These are phyloP conservation scores for Entomobrya proxima DNA, from an alignment of 2,888 invertebrate genomes.

Conservation along the genomic window DNA sequence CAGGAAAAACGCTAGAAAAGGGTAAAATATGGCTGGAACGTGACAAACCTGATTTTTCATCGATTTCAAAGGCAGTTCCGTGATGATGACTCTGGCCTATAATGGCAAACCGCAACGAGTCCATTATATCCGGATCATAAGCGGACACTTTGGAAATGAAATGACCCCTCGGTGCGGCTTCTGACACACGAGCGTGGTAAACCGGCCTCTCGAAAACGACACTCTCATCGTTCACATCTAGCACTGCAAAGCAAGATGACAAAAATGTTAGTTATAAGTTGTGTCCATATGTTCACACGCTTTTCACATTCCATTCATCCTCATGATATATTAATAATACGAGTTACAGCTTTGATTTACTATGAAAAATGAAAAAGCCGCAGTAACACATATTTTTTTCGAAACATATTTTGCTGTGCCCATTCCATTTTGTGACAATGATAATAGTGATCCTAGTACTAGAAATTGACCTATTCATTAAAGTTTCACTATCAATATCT, in stretches of 20 bases:
- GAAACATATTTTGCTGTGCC: no score
- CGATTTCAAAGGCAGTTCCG: constrained; percentile 84
- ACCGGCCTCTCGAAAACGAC: constrained; percentile 90
- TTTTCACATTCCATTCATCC: neutral
- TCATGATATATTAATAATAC: neutral
- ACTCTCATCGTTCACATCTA: constrained; percentile 94
- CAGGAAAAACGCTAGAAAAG: neutral
- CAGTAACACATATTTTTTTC: no score
- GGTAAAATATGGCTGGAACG: constrained; percentile 38
- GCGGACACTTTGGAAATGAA: constrained; percentile 92
- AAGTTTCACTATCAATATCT: no score
- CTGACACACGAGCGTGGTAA: constrained; percentile 87
- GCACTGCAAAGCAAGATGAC: constrained; percentile 79
- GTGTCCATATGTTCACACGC: neutral
- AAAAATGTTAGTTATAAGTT: neutral
- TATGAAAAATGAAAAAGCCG: no score
- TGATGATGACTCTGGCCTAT: constrained; percentile 88
- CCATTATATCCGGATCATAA: constrained; percentile 90
- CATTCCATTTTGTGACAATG: no score
- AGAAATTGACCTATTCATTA: no score
- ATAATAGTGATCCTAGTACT: no score
- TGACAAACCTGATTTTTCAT: constrained; percentile 82
- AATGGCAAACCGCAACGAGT: constrained; percentile 88
- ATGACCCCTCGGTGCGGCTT: constrained; percentile 89
- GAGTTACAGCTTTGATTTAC: no score